Base-by-base conservation (phyloP, 2,797 vertebrate species). In the Eutrigla gurnardus region DNA sequence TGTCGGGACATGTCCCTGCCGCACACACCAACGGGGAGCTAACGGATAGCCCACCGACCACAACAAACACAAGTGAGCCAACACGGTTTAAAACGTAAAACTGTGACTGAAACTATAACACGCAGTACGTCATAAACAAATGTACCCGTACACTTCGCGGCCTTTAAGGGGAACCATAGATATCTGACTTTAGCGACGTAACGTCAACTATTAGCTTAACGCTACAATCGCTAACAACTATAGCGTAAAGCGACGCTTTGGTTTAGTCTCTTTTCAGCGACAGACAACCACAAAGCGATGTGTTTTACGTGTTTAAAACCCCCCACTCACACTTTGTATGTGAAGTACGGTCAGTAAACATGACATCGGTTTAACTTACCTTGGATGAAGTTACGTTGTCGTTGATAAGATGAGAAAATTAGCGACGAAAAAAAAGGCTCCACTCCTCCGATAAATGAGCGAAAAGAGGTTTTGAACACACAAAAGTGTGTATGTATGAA, bases 1-100 rank as follows among this genome's bases (percentile, higher is more conserved):
- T 94, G 94, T 89, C 90, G 0, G 83, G 93, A 82, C 94, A 94
- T 94, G 93, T 93, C 78, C 69, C 81, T 59, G 72, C 76, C 73
- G 46, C 17, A 61, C 66, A 84, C 64, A 57, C 33, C 15, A 47
- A 62, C 6, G 60, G 64, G 67, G 57, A n/a, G 55, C 68, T 15
- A 70, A 62, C 75, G 7, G 15, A 17, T 2, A 54, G 46, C 15
- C 65, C 25, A 25, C 25, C 3, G 1, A 0, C 10, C 6, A 82
- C 55, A 78, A 63, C 10, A 68, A 65, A 39, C 17, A 1, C 3
- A 2, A 42, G 36, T 12, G 7, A 50, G 0, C 17, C 0, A n/a
- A 71, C 14, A 36, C 6, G 0, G 1, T 42, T 32, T 1, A 68
- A 64, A 17, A 4, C 1, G 0, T 1, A 3, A 6, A 65, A 36